Conservation (phyloP, 2,113 vertebrate species). For the Amazona guildingii region DNA sequence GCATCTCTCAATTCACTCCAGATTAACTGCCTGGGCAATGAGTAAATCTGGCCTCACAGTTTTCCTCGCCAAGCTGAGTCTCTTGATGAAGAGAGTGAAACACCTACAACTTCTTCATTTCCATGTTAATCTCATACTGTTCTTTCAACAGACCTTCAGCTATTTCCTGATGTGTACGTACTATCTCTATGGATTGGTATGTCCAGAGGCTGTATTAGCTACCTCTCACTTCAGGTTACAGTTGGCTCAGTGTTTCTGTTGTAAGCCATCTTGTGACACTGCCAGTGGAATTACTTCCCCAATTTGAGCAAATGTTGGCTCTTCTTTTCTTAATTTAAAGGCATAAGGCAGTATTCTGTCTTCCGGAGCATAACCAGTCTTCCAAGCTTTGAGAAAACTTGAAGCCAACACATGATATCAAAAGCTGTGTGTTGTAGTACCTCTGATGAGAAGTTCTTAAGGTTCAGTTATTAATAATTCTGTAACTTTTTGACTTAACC, state of each 20-base stretch:
- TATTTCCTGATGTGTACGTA: background rate
- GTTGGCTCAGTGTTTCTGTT: background rate
- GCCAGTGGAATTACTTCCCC: background rate
- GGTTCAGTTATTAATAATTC: background rate
- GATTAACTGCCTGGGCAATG: background rate
- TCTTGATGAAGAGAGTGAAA: background rate
- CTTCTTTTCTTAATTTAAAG: background rate
- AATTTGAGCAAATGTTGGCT: background rate
- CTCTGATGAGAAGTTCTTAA: background rate
- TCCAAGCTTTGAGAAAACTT: background rate
- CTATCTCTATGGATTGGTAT: background rate
- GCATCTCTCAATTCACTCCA: background rate
- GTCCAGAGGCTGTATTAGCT: background rate
- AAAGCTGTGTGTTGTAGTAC: background rate
- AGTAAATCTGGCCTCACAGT: background rate
- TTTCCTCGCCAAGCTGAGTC: background rate
- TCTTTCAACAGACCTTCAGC: background rate
- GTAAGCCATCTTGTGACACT: background rate
- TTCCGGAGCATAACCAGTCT: background rate
- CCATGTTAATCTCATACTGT: background rate
- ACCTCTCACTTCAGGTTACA: background rate
- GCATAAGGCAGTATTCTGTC: background rate
- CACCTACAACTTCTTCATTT: rapidly evolving
- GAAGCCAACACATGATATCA: background rate
- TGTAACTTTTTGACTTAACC: constrained; percentile 42